Conservation (phyloP, 1,140 invertebrate genomes). For the Harlomillsia oculata region DNA sequence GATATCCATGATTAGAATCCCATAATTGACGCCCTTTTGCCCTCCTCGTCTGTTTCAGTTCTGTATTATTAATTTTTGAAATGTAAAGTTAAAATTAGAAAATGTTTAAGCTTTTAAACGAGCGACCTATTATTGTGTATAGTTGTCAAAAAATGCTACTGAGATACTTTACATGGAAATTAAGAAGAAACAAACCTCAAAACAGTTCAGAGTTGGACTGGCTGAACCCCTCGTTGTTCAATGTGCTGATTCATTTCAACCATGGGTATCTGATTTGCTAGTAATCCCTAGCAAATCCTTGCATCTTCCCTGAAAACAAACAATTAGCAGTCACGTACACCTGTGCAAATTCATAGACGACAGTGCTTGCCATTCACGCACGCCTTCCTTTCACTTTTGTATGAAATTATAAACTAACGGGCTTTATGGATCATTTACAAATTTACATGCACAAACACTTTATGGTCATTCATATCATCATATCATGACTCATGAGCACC, state of each 20-base stretch:
- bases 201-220: constrained; percentile 10
- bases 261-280: constrained; percentile 35
- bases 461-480: background rate
- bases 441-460: background rate
- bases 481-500: background rate
- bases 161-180: background rate
- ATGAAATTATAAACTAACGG: background rate
- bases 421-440: background rate
- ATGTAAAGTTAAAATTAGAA: background rate
- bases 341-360: background rate
- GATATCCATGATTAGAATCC: constrained; percentile 9
- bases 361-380: background rate
- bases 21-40: background rate
- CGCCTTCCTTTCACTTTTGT: no score
- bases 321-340: constrained; percentile 7
- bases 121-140: background rate
- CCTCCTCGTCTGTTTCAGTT: background rate
- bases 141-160: background rate
- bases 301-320: constrained; percentile 17
- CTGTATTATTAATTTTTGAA: background rate
- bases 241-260: constrained; percentile 18
- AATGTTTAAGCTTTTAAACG: background rate
- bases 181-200: background rate
- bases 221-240: background rate
- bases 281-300: constrained; percentile 29